Evolutionary conservation across 2,797 vertebrate genomes (phyloP), one percentile per base, ranked within the genome.

Genomic region (Amphiprion clarkii): DNA sequence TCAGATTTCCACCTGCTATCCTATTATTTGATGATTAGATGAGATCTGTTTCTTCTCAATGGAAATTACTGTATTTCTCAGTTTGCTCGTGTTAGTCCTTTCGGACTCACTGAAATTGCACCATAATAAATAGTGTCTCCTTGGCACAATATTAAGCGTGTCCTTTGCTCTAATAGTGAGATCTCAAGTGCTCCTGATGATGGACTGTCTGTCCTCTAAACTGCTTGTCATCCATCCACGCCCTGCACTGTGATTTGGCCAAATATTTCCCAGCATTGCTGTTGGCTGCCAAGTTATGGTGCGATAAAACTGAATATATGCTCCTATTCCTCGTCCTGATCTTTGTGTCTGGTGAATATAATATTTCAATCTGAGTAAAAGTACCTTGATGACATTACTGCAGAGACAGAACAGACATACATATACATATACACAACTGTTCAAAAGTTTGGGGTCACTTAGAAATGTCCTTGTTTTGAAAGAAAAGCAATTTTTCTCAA

Each of bases 161-260:
- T 85, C 79, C 84, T 85, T 66, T 88, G 73, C 73, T 83, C 77
- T 81, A 72, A 84, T 77, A 62, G 74, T 75, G 65, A 70, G 80
- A 64, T 80, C 81, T 77, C 71, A 46, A 39, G 74, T 76, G 74
- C 33, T 36, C 16, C 4, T 23, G 49, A 31, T 85, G 81, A 90
- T 87, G 70, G 71, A 88, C 81, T 60, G 80, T 74, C 73, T 68
- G 51, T 36, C 48, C 65, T 81, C 57, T 53, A 64, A 53, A 80
- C 53, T 56, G 10, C 76, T 48, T 27, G 21, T 61, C 78, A 71
- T 86, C 74, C 53, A 54, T 82, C 71, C 59, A 59, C 55, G 25
- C 72, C 63, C 72, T 61, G 39, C 71, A 53, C 78, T 53, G 67
- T 46, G 60, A 44, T 75, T 66, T 60, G 62, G 65, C 69, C 72